Base-by-base conservation (phyloP, 1,140 invertebrate genomes). In the Akabosia matsudoensis region DNA sequence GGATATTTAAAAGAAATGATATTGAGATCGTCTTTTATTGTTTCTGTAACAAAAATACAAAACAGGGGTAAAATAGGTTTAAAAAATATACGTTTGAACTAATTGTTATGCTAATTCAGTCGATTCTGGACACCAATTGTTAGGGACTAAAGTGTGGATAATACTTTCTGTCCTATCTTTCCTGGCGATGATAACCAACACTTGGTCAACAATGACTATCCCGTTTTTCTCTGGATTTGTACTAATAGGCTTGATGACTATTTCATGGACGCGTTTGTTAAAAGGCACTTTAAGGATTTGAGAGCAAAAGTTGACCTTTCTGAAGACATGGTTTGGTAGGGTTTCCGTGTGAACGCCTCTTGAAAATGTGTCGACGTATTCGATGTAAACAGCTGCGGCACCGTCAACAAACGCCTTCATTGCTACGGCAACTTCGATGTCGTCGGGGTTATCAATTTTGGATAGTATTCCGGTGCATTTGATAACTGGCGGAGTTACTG, bases 71-170 rank as follows among this genome's bases (percentile, higher is more conserved):
- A n/a, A n/a, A n/a, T n/a, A n/a, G n/a, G n/a, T n/a, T n/a, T n/a
- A n/a, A n/a, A n/a, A n/a, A n/a, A n/a, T n/a, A n/a, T n/a, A n/a
- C n/a, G n/a, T n/a, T n/a, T n/a, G n/a, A n/a, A n/a, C n/a, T n/a
- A n/a, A n/a, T n/a, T n/a, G n/a, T n/a, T n/a, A n/a, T n/a, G n/a
- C n/a, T n/a, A n/a, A n/a, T n/a, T n/a, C n/a, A n/a, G n/a, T n/a
- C n/a, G 4, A 22, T 24, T 13, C 54, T 31, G 30, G 51, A n/a
- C 72, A 74, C 72, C 72, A 74, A 24, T 54, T 31, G 26, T 10
- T 26, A 10, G 34, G 34, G 1, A 78, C 28, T 16, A 78, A n/a
- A 70, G 76, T 24, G 34, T 78, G 37, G 1, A 78, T 70, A 10
- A 74, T 4, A 56, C 67, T 78, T n/a, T 51, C 1, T 45, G 30